A percentile compares a stretch with the other conserved stretches of the same genome.
These are phyloP conservation scores for Sphinx pinastri DNA, from an alignment of 2,888 invertebrate genomes.

Conservation along the genomic window DNA sequence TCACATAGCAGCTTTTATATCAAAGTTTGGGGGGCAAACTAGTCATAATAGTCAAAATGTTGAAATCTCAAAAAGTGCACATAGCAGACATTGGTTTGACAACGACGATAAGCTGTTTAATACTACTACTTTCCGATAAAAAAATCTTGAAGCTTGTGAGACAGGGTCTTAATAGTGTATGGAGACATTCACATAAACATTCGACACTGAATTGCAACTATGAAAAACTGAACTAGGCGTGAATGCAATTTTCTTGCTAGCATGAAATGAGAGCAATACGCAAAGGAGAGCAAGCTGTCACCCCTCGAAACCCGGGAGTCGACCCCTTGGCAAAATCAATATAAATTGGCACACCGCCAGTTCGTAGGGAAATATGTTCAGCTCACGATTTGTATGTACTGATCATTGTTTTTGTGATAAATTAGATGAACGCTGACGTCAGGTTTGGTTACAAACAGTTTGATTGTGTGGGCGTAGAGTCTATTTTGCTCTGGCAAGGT, in stretches of 20 bases:
- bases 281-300: constrained; percentile 1
- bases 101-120: no score
- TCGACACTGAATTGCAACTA: neutral
- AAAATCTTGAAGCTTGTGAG: no score
- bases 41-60: no score
- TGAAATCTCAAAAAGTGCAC: no score
- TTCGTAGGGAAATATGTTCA: constrained; percentile 58
- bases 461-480: neutral
- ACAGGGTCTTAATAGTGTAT: no score
- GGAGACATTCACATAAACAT: neutral
- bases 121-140: no score
- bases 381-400: constrained; percentile 48
- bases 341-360: constrained; percentile 56
- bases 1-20: no score
- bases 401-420: constrained; percentile 60
- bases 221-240: neutral
- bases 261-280: constrained; percentile 2
- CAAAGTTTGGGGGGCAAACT: no score
- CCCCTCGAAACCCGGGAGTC: constrained; percentile 8
- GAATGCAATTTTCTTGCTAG: neutral
- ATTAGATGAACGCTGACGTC: constrained; percentile 49
- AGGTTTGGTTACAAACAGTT: neutral
- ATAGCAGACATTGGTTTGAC: no score
- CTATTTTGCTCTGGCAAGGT: neutral
- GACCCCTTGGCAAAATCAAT: constrained; percentile 55